phyloP scores from a whole-genome alignment of 1,140 invertebrate species.

The Bombus turneri region DNA sequence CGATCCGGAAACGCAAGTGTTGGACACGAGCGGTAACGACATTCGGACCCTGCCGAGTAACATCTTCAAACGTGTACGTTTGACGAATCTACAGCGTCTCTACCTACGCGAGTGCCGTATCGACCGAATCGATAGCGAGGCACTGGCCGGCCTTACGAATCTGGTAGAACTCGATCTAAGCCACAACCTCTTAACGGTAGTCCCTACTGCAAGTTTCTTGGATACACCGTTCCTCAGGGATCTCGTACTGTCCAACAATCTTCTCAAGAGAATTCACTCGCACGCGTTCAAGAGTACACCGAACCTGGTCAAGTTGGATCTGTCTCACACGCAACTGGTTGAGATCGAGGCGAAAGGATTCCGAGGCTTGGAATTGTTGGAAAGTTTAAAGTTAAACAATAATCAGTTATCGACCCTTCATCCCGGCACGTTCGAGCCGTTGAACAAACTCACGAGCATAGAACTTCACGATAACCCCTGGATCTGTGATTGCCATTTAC shows the following conservation, averaged over 20 bases:
- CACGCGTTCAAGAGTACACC: conserved; percentile 89
- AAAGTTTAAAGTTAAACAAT: conserved; percentile 91
- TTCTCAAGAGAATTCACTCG: conserved; percentile 89
- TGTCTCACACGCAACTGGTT: conserved; percentile 91
- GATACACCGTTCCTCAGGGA: conserved; percentile 91
- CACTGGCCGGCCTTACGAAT: conserved; percentile 92
- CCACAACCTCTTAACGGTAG: conserved; percentile 89
- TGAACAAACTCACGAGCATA: conserved; percentile 90
- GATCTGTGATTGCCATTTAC: conserved; percentile 93
- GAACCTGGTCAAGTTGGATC: conserved; percentile 91
- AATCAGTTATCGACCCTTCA: conserved; percentile 90
- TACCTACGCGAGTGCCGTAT: conserved; percentile 92
- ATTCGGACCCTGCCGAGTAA: conserved; percentile 91
- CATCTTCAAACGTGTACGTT: conserved; percentile 89
- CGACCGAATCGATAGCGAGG: conserved; percentile 91
- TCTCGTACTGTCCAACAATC: conserved; percentile 90
- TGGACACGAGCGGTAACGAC: conserved; percentile 94
- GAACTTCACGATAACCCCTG: conserved; percentile 96
- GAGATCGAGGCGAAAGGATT: conserved; percentile 91
- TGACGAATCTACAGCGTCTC: conserved; percentile 93
- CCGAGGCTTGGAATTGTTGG: conserved; percentile 88
- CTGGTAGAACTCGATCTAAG: conserved; percentile 94
- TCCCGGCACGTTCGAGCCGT: conserved; percentile 87
- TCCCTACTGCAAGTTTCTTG: conserved; percentile 90
- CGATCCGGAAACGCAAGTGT: conserved; percentile 93